These are phyloP conservation scores for Gracilinanus agilis DNA, from an alignment of 2,113 vertebrate species.

Conservation along the genomic window DNA sequence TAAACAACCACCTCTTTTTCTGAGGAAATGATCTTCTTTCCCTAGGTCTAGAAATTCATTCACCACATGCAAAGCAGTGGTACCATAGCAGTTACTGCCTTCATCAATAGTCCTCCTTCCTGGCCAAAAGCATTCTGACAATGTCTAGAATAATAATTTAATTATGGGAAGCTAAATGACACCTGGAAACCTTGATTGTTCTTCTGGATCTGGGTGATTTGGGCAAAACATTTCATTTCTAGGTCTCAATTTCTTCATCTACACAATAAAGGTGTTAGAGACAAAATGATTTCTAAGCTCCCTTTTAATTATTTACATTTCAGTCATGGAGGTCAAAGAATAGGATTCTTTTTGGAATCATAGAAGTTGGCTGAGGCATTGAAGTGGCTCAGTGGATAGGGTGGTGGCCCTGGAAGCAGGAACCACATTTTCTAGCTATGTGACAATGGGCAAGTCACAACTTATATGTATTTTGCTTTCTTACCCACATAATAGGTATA, in stretches of 20 bases:
- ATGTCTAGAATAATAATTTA: conserved; percentile 75
- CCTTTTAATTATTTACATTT: conserved; percentile 21
- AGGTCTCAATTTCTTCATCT: neutral
- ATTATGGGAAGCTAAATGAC: conserved; percentile 54
- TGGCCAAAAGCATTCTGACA: conserved; percentile 43
- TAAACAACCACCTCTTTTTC: conserved; percentile 43
- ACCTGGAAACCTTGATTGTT: neutral
- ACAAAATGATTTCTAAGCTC: neutral
- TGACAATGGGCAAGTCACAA: neutral
- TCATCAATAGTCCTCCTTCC: conserved; percentile 67
- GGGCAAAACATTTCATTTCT: neutral
- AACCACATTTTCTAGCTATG: neutral
- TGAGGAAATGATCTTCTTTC: conserved; percentile 71
- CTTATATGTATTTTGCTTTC: neutral
- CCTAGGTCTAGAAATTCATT: conserved; percentile 63
- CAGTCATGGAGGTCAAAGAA: conserved; percentile 66
- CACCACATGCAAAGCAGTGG: conserved; percentile 10
- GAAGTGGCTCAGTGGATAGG: neutral
- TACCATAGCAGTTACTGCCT: conserved; percentile 38
- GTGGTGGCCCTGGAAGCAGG: neutral
- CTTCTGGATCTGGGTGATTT: neutral
- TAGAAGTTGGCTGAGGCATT: neutral
- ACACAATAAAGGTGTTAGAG: neutral
- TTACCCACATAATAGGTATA: neutral
- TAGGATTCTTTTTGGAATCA: neutral